phyloP scores from a whole-genome alignment of 2,888 invertebrate species.

The Lomographa bimaculata region DNA sequence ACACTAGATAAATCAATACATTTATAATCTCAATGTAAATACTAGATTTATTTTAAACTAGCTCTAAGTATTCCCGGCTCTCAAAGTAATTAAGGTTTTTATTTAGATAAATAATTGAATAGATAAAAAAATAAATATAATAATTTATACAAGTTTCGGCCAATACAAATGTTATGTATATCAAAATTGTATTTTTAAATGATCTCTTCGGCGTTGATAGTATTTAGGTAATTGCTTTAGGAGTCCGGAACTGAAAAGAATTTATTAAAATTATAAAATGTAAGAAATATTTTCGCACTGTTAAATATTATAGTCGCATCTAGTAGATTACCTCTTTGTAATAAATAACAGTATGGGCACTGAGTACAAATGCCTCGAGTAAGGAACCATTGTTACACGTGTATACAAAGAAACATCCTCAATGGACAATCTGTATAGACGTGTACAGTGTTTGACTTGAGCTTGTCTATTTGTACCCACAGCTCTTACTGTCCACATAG shows the following conservation, averaged over 20 bases:
- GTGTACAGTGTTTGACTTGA: slow-evolving; percentile 1
- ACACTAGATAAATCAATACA: slow-evolving; percentile 78
- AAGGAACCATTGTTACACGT: not conserved
- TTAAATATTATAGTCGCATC: slow-evolving; percentile 58
- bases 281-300: slow-evolving; percentile 83
- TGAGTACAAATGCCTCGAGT: slow-evolving; percentile 2
- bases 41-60: slow-evolving; percentile 68
- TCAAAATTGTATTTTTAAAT: slow-evolving; percentile 82
- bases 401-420: slow-evolving; percentile 1
- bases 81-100: slow-evolving; percentile 80
- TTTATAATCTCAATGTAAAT: slow-evolving; percentile 81
- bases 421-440: not conserved
- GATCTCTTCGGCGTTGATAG: slow-evolving; percentile 79
- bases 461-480: not conserved
- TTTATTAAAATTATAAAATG: slow-evolving; percentile 75
- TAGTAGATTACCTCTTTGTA: slow-evolving; percentile 15
- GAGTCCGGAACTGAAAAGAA: slow-evolving; percentile 81
- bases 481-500: slow-evolving; percentile 14
- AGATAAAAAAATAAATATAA: slow-evolving; percentile 55
- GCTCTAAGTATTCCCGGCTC: slow-evolving; percentile 80
- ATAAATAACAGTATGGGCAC: slow-evolving; percentile 15
- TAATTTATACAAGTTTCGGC: slow-evolving; percentile 78
- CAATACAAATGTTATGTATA: slow-evolving; percentile 77
- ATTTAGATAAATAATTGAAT: slow-evolving; percentile 66
- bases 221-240: slow-evolving; percentile 79